phyloP scores from a whole-genome alignment of 2,113 vertebrate genomes.

The Pipra filicauda region DNA sequence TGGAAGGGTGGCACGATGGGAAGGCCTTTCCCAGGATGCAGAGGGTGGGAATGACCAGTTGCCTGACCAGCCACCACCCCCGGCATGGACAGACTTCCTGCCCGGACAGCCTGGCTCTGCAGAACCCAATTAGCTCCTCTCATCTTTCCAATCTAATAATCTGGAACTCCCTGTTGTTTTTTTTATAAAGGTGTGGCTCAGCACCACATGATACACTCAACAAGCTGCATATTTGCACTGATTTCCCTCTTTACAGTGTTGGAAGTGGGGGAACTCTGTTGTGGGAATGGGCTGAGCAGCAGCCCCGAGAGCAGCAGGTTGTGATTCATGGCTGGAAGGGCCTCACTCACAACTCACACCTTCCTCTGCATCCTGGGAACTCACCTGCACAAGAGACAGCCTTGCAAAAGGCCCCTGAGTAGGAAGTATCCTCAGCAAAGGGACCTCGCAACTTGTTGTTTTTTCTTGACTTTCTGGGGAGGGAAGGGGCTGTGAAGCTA shows the following conservation, averaged over 20 bases:
- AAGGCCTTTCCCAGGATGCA: background rate
- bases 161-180: background rate
- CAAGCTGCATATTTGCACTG: background rate
- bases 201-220: background rate
- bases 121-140: background rate
- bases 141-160: background rate
- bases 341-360: background rate
- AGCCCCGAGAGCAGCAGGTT: background rate
- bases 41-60: conserved; percentile 2
- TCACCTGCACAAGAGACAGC: background rate
- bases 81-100: background rate
- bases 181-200: background rate
- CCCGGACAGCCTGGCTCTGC: background rate
- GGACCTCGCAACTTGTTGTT: background rate
- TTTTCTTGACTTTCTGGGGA: background rate
- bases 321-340: background rate
- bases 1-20: background rate
- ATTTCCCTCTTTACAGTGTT: background rate
- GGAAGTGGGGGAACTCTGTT: background rate
- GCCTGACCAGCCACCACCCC: background rate
- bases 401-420: background rate
- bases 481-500: background rate
- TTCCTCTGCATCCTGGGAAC: background rate
- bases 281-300: background rate
- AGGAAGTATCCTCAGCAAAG: background rate